Evolutionary conservation across 1,140 invertebrate species (phyloP).

Genomic region (Leptinotarsa defecta): DNA sequence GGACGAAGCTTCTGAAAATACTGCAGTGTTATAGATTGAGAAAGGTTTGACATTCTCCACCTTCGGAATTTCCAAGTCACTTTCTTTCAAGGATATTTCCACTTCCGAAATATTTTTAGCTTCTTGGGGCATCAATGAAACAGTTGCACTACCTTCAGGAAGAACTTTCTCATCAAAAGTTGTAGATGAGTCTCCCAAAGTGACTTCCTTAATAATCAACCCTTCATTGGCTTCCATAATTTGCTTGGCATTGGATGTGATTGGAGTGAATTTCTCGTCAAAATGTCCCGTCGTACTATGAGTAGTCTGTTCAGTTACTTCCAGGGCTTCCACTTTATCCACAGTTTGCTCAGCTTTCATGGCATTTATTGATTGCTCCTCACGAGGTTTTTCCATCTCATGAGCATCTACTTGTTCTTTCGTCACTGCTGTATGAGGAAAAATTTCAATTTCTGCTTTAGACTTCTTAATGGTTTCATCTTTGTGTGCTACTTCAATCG

Average conservation of each 20-base stretch:
- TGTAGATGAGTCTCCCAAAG: slow-evolving; percentile 2
- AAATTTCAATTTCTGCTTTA: slow-evolving; percentile 27
- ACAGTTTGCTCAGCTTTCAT: neutral
- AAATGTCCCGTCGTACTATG: slow-evolving; percentile 1
- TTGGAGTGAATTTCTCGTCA: slow-evolving; percentile 16
- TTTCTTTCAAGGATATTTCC: slow-evolving; percentile 12
- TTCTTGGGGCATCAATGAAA: slow-evolving; percentile 17
- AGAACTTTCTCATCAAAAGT: neutral
- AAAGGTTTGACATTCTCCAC: slow-evolving; percentile 14
- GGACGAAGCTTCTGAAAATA: slow-evolving; percentile 61
- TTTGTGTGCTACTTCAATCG: slow-evolving; percentile 59
- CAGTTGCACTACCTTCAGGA: slow-evolving; percentile 6
- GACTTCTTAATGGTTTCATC: neutral
- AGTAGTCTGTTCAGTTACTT: slow-evolving; percentile 17
- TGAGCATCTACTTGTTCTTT: slow-evolving; percentile 11
- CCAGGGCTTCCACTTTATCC: slow-evolving; percentile 13
- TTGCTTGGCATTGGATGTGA: slow-evolving; percentile 12
- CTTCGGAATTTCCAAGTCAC: neutral
- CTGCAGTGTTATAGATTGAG: slow-evolving; percentile 51
- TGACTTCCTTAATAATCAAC: slow-evolving; percentile 12
- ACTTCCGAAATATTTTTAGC: slow-evolving; percentile 21
- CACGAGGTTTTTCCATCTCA: slow-evolving; percentile 22
- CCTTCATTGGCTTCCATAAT: slow-evolving; percentile 5
- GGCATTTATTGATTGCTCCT: neutral
- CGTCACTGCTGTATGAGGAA: slow-evolving; percentile 22